Conservation (phyloP, 2,113 vertebrate genomes). For the Lagopus muta region DNA sequence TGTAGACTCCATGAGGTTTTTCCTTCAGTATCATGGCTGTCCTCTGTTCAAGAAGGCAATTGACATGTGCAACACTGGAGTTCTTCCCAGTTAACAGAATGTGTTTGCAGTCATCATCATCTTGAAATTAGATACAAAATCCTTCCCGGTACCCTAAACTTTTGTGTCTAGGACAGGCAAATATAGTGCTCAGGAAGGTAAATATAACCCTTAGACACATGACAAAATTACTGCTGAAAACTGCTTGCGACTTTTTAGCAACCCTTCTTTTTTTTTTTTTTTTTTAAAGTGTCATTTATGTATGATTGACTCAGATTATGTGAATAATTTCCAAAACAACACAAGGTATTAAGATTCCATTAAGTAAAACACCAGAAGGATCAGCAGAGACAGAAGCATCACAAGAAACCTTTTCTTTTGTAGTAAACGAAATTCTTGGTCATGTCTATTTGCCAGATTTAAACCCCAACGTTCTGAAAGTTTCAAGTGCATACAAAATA, state of each 20-base stretch:
- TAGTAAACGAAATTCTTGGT: background rate
- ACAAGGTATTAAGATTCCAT: background rate
- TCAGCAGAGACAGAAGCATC: background rate
- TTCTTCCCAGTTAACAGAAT: background rate
- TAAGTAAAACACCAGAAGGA: background rate
- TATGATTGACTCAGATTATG: background rate
- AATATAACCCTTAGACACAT: background rate
- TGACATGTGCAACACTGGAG: background rate
- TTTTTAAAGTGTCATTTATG: background rate
- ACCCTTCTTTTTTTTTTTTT: too few species aligned
- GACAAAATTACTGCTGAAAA: background rate
- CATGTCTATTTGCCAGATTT: background rate
- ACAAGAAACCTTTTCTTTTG: background rate
- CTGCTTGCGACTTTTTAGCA: background rate
- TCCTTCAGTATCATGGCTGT: background rate
- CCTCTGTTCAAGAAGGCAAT: background rate
- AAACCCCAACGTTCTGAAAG: background rate
- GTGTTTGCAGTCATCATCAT: background rate
- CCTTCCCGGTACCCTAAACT: background rate
- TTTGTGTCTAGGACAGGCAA: background rate
- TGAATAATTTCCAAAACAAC: background rate
- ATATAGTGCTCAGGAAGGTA: background rate
- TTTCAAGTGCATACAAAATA: background rate
- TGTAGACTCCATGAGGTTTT: fast-evolving
- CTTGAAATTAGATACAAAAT: background rate